These are phyloP conservation scores for Schizothorax lantsangensis DNA, from an alignment of 2,797 vertebrate genomes.

Conservation along the genomic window DNA sequence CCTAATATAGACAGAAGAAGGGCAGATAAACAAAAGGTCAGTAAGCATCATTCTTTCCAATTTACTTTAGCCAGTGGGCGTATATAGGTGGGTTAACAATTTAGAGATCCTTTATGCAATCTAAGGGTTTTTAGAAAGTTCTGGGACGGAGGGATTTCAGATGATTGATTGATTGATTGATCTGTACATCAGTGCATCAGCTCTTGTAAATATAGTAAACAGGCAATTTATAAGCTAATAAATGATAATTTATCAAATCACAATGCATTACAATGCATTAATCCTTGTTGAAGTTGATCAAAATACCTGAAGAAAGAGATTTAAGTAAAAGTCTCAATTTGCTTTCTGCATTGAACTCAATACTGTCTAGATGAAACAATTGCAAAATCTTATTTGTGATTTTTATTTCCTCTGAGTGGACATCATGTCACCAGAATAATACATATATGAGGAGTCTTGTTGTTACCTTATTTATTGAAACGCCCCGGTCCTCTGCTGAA, in stretches of 20 bases:
- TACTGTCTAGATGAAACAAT: not conserved
- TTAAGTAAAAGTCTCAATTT: not conserved
- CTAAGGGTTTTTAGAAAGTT: conserved; percentile 3
- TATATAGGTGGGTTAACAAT: conserved; percentile 15
- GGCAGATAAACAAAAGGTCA: conserved; percentile 53
- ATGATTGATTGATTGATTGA: too few species aligned
- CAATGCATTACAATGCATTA: too few species aligned
- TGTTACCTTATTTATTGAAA: conserved; percentile 13
- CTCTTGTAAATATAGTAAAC: too few species aligned
- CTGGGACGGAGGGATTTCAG: not conserved
- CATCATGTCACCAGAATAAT: not conserved
- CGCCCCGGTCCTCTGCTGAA: not conserved
- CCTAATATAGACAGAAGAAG: conserved; percentile 45
- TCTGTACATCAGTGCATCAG: too few species aligned
- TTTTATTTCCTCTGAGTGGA: not conserved
- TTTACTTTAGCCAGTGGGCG: conserved; percentile 28
- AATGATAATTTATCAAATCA: too few species aligned
- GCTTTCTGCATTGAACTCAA: not conserved
- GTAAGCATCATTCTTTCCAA: conserved; percentile 43
- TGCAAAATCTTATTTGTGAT: not conserved
- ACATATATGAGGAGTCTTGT: not conserved
- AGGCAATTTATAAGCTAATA: too few species aligned
- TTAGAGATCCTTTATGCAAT: not conserved
- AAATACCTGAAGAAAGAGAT: not conserved
- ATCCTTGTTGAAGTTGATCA: not conserved